Evolutionary conservation across 2,888 invertebrate genomes (phyloP).

Genomic region (Ischnura elegans): DNA sequence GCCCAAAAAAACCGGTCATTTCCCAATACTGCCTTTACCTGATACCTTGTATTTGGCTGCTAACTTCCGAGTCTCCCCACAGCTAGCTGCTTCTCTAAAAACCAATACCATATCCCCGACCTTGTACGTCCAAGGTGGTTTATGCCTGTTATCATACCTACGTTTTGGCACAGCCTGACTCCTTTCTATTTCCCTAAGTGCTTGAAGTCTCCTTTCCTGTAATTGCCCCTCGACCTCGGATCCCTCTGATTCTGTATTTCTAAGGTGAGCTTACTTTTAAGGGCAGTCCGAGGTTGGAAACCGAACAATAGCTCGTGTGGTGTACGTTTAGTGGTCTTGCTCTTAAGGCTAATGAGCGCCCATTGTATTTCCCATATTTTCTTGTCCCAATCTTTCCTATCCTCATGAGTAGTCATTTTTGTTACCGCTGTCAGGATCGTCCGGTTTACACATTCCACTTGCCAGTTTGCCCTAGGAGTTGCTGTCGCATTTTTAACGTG

Average conservation of each 20-base stretch:
- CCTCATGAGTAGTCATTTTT: not conserved
- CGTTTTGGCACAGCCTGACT: not conserved
- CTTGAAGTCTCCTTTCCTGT: not conserved
- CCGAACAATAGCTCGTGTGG: not conserved
- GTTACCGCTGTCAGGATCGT: not conserved
- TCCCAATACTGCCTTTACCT: not conserved
- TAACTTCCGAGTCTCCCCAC: not conserved
- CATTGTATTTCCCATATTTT: not conserved
- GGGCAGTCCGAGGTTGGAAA: not conserved
- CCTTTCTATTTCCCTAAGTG: not conserved
- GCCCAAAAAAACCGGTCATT: not conserved
- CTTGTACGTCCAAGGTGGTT: not conserved
- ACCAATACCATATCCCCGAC: not conserved
- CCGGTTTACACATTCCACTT: not conserved
- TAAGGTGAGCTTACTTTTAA: not conserved
- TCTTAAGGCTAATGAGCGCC: not conserved
- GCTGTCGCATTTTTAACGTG: not conserved
- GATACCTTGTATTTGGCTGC: not conserved
- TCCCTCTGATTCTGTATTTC: not conserved
- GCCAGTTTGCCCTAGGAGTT: conserved; percentile 1
- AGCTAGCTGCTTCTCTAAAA: not conserved
- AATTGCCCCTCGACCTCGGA: not conserved
- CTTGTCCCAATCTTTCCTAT: not conserved
- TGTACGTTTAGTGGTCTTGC: not conserved
- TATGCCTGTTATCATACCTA: not conserved